Conservation (phyloP, 1,140 invertebrate species). For the Drosophila bocqueti region DNA sequence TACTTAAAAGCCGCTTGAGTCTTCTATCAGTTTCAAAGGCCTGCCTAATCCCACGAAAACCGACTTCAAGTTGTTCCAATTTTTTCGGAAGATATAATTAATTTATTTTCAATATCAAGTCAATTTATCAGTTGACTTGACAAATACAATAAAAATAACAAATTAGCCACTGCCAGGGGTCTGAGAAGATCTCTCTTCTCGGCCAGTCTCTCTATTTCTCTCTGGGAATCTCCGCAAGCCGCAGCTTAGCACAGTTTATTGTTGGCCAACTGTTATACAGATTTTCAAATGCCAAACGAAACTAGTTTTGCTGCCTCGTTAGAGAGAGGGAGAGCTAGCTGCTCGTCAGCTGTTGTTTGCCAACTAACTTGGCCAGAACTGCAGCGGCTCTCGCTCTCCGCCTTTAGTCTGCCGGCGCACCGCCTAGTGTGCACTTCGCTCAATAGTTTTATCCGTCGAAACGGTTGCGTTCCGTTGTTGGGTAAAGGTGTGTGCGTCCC, state of each 20-base stretch:
- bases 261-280: slow-evolving; percentile 46
- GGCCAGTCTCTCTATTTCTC: neutral
- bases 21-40: slow-evolving; percentile 9
- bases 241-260: slow-evolving; percentile 54
- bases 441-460: slow-evolving; percentile 59
- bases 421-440: slow-evolving; percentile 71
- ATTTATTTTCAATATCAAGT: slow-evolving; percentile 83
- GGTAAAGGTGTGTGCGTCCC: slow-evolving; percentile 21
- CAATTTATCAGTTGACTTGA: slow-evolving; percentile 83
- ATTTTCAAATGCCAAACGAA: slow-evolving; percentile 65
- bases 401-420: slow-evolving; percentile 75
- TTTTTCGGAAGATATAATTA: slow-evolving; percentile 68
- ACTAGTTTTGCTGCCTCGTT: slow-evolving; percentile 68
- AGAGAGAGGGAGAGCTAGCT: slow-evolving; percentile 27
- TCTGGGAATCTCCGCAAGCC: slow-evolving; percentile 4
- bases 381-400: slow-evolving; percentile 26
- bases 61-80: slow-evolving; percentile 43
- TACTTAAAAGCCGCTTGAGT: slow-evolving; percentile 17
- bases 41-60: slow-evolving; percentile 36
- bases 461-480: slow-evolving; percentile 41
- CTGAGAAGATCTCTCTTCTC: neutral
- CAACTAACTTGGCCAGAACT: slow-evolving; percentile 64
- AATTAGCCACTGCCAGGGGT: slow-evolving; percentile 44
- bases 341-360: slow-evolving; percentile 70
- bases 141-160: slow-evolving; percentile 76